Evolutionary conservation across 1,140 invertebrate species (phyloP).

Genomic region (Heliothis virescens): DNA sequence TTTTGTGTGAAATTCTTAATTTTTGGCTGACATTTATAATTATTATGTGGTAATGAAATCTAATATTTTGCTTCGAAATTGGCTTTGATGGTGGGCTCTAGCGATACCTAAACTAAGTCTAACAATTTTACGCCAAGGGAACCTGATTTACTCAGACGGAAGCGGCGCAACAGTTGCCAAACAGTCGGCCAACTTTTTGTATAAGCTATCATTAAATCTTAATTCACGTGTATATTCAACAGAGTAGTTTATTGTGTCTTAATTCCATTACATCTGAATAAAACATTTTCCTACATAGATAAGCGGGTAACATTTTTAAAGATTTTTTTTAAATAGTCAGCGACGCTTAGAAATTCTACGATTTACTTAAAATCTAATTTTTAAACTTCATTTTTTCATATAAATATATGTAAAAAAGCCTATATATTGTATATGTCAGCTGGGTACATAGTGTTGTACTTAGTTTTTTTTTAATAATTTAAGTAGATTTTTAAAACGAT

Average conservation of each 20-base stretch:
- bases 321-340: conserved; percentile 46
- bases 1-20: conserved; percentile 44
- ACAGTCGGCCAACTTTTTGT: conserved; percentile 36
- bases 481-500: conserved; percentile 66
- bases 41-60: conserved; percentile 46
- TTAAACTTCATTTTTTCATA: conserved; percentile 63
- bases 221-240: background rate
- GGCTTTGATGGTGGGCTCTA: conserved; percentile 71
- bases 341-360: conserved; percentile 59
- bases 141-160: conserved; percentile 53
- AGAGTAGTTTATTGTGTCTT: background rate
- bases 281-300: conserved; percentile 24
- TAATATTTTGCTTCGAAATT: conserved; percentile 51
- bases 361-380: conserved; percentile 62
- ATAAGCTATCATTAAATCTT: conserved; percentile 50
- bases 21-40: conserved; percentile 51
- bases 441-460: conserved; percentile 57
- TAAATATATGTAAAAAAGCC: conserved; percentile 80
- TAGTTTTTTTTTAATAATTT: conserved; percentile 66
- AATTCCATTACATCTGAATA: conserved; percentile 26
- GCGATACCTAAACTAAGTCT: conserved; percentile 80
- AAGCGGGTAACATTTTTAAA: conserved; percentile 43
- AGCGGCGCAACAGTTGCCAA: conserved; percentile 53
- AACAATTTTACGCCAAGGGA: conserved; percentile 62
- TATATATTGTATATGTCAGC: conserved; percentile 74